phyloP scores from a whole-genome alignment of 2,888 invertebrate species.

The Drosophila rubida region DNA sequence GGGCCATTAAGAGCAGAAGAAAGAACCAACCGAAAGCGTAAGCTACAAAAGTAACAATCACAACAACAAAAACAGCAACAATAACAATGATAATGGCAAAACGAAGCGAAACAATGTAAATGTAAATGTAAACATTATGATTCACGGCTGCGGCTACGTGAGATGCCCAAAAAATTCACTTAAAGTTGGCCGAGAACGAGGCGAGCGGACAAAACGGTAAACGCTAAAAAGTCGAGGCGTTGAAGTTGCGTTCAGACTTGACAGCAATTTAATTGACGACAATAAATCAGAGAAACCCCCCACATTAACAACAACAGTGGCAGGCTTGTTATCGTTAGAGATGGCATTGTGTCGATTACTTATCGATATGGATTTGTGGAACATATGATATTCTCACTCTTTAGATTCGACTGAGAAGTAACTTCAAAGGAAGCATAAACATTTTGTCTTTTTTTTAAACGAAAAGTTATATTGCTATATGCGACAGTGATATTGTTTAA shows the following conservation, averaged over 20 bases:
- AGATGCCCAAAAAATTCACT: conserved; percentile 38
- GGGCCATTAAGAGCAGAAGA: conserved; percentile 35
- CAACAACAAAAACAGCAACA: conserved; percentile 18
- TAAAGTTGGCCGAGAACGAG: conserved; percentile 34
- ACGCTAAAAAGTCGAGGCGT: conserved; percentile 3
- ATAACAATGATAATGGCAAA: conserved; percentile 14
- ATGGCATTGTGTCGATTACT: neutral
- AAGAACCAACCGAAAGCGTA: conserved; percentile 56
- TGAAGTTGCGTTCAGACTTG: conserved; percentile 16
- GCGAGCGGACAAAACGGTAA: conserved; percentile 20
- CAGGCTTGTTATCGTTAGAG: neutral
- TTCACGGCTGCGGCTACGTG: conserved; percentile 47
- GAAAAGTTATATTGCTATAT: too few relatives aligned
- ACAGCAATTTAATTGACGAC: conserved; percentile 4
- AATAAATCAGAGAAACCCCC: conserved; percentile 1
- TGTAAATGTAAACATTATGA: conserved; percentile 53
- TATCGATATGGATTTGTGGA: neutral
- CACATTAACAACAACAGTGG: neutral
- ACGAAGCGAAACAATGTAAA: conserved; percentile 46
- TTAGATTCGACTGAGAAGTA: too few relatives aligned
- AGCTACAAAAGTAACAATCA: conserved; percentile 20
- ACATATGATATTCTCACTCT: too few relatives aligned
- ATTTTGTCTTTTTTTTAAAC: too few relatives aligned
- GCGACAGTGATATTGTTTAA: neutral
- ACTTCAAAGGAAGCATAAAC: too few relatives aligned